Evolutionary conservation across 2,797 vertebrate genomes (phyloP), one percentile per base, ranked within the genome.

Genomic region (Sarcoramphus papa): DNA sequence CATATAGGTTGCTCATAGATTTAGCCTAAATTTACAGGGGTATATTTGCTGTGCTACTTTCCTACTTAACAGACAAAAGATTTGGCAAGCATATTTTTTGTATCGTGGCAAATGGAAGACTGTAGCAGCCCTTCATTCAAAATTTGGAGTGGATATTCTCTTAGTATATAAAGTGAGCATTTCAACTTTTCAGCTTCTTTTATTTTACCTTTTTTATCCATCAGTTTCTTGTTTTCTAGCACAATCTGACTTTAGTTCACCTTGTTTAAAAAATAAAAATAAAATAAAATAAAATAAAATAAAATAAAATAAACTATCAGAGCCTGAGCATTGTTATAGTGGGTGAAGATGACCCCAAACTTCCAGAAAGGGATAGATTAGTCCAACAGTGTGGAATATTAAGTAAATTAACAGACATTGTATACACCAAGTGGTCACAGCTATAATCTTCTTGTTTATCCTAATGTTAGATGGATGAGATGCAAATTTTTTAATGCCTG

Each of bases 401-500:
- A 64, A 64, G 41, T 64, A 43, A 64, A 64, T 64, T 64, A 64
- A 64, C 41, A 64, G 63, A 33, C 30, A 22, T 23, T 43, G 21
- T 33, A 64, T 64, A 64, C 25, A 62, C 59, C 59, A 62, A 62
- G 37, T 62, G 25, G 59, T 62, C 59, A 62, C 35, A 62, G 25
- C 59, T 62, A 62, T 40, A 40, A 62, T 40, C 59, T 62, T 62
- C 59, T 62, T 59, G 57, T 59, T 35, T 62, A 62, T 62, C 59
- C 59, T 62, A 28, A 40, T 40, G 59, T 28, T 62, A 62, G 25
- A 40, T 40, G 59, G 37, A 62, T 40, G 59, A 62, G 35, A 62
- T 62, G 59, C 59, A 97, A 98, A 98, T 97, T 97, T 97, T 95
- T 76, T 94, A 95, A 95, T 96, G 94, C 90, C 92, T 97, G 87